phyloP scores from a whole-genome alignment of 2,888 invertebrate genomes.

The Netelia fuscicornis region DNA sequence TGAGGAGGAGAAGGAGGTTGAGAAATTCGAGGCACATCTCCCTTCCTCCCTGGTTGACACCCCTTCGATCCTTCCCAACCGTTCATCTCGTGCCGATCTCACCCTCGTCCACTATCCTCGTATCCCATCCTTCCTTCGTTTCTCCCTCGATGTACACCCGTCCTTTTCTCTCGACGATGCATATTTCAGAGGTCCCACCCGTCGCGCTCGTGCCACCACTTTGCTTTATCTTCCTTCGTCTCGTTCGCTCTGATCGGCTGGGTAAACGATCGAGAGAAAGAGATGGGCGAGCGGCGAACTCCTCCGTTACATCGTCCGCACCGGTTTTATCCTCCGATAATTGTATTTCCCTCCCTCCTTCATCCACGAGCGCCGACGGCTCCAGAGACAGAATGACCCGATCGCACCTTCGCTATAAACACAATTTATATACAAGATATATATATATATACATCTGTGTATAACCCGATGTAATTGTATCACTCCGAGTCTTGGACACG shows the following conservation, averaged over 20 bases:
- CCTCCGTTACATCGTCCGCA: constrained; percentile 72
- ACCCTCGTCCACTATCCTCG: constrained; percentile 46
- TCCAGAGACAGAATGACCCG: not conserved
- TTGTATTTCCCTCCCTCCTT: constrained; percentile 73
- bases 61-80: constrained; percentile 63
- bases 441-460: not conserved
- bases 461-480: constrained; percentile 2
- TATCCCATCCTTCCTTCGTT: constrained; percentile 35
- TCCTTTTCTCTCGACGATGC: constrained; percentile 60
- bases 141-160: constrained; percentile 11
- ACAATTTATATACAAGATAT: not conserved
- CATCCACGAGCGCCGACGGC: constrained; percentile 59
- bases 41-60: constrained; percentile 42
- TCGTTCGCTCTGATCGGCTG: constrained; percentile 10
- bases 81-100: constrained; percentile 50
- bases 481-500: not conserved
- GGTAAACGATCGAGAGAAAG: not conserved
- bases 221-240: constrained; percentile 25
- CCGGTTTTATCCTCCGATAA: constrained; percentile 79
- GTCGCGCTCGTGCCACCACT: constrained; percentile 31
- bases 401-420: constrained; percentile 13
- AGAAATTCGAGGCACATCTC: constrained; percentile 49
- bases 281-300: constrained; percentile 31
- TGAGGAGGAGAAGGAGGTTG: constrained; percentile 34
- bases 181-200: constrained; percentile 75